Base-by-base conservation (phyloP, 1,140 invertebrate genomes). In the Hestina assimilis region DNA sequence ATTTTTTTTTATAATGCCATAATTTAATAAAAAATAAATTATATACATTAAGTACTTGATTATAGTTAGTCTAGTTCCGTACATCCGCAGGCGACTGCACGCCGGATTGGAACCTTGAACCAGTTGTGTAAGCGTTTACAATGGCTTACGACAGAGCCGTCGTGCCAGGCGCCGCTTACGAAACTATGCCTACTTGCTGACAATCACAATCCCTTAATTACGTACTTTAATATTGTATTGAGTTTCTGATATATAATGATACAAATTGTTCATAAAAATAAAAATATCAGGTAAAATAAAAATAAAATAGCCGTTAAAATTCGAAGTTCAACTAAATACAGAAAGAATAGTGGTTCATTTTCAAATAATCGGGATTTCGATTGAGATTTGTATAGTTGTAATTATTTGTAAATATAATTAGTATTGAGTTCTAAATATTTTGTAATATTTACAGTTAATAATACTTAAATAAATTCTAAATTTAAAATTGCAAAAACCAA, bases 71-170 rank as follows among this genome's bases (percentile, higher is more conserved):
- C 29, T 43, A 59, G 84, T 87, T 83, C 81, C 79, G 74, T 70
- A 83, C 73, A 80, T 84, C 83, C 81, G 79, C 67, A 69, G 75
- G 76, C 79, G 75, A 84, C 73, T 73, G 83, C 75, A 83, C 77
- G 76, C 68, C 59, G 71, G 75, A 75, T 65, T 62, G 69, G 75
- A 83, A 85, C 84, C 84, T 87, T 87, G 84, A 85, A 87, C 83
- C 79, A 87, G 66, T 87, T 87, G 83, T 81, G 81, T 87, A 84
- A 87, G 78, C 78, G 60, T 57, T 66, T 68, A 84, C 79, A 83
- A 83, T 84, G 69, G 81, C 73, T 84, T 86, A 80, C 83, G 72
- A 84, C 79, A 85, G 69, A 72, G 64, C 66, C 48, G 57, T 66
- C 47, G 75, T 76, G 77, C 79, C 75, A 75, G 80, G 70, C 79